phyloP scores from a whole-genome alignment of 2,797 vertebrate genomes.

The Carcharodon carcharias region DNA sequence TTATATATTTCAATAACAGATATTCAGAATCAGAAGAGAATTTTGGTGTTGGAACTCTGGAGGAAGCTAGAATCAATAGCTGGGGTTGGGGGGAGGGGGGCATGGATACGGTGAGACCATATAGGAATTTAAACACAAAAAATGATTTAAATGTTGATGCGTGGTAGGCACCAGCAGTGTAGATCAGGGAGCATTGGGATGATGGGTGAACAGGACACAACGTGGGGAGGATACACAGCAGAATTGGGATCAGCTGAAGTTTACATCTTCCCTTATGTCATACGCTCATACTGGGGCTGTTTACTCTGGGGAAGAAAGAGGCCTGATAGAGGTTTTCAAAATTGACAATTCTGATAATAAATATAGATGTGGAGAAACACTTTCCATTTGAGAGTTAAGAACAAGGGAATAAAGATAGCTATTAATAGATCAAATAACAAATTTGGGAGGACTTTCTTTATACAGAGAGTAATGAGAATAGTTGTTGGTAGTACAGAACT shows the following conservation, averaged over 20 bases:
- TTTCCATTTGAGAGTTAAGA: neutral
- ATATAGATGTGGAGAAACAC: too few relatives aligned
- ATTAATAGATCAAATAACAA: neutral
- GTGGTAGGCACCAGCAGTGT: neutral
- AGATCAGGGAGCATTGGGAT: too few relatives aligned
- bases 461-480: too few relatives aligned
- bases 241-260: too few relatives aligned
- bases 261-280: too few relatives aligned
- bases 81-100: neutral
- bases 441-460: neutral
- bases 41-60: neutral
- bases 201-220: too few relatives aligned
- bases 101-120: neutral
- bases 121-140: neutral
- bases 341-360: neutral
- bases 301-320: neutral
- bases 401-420: neutral
- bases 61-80: neutral
- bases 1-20: too few relatives aligned
- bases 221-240: too few relatives aligned
- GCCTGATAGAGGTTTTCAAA: neutral
- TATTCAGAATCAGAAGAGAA: neutral
- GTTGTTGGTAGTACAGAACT: too few relatives aligned
- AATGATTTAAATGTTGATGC: neutral
- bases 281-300: too few relatives aligned